Base-by-base conservation (phyloP, 1,140 invertebrate genomes). In the Micrasema longulum region DNA sequence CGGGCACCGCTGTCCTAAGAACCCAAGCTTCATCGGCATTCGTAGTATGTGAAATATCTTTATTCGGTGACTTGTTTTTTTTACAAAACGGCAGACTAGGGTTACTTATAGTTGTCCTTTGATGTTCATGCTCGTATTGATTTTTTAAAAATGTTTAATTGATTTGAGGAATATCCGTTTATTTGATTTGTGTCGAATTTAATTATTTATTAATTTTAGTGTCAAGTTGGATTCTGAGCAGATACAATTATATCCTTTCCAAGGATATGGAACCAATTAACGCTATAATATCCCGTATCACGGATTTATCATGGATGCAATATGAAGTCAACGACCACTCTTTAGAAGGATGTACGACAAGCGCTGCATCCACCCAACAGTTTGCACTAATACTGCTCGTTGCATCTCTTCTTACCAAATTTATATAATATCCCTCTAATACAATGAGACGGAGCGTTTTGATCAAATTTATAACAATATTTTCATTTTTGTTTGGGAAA, bases 191-290 rank as follows among this genome's bases (percentile, higher is more conserved):
- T 6, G 22, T 52, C 2, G 2, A 55, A 35, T 35, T 18, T 43
- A 16, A 62, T 22, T 5, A 52, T 52, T 52, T 18, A 22, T 20
- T 50, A 2, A 4, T 35, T 53, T 12, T n/a, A 71, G 69, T 65
- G 1, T 52, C 47, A 12, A 55, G 57, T 23, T 71, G 69, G 69
- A 23, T 71, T 20, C 62, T 71, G 18, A 71, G 45, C 57, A 38
- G 69, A 18, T 23, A 22, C 0, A 31, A 36, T 1, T 38, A 55
- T 7, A 26, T 68, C 9, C 9, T 45, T n/a, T 2, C 14, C 12
- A n/a, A 12, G 14, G 50, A 68, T 23, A 5, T 53, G 11, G 7
- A n/a, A 6, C 11, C 0, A 2, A 26, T 68, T 1, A 23, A 53
- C 35, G 10, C 10, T 5, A 1, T 16, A 3, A 22, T 68, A n/a